A percentile compares a stretch with the other conserved stretches of the same genome.
Evolutionary conservation across 1,140 invertebrate species (phyloP).

Genomic region (Holotrichia oblita): DNA sequence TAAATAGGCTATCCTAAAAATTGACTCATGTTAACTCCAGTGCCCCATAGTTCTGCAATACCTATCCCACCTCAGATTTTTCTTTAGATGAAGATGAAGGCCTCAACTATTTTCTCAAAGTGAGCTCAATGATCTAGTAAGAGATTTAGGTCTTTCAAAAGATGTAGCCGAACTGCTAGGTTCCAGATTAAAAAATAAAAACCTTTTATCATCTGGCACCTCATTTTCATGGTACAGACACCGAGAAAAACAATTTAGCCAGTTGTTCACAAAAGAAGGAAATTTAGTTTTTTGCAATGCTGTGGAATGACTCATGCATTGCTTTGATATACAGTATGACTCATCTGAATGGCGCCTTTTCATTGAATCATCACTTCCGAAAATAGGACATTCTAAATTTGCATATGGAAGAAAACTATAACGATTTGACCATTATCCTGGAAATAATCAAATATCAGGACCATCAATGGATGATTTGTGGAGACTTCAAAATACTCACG

Average conservation of each 20-base stretch:
- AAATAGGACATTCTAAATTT: constrained; percentile 53
- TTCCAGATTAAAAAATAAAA: constrained; percentile 34
- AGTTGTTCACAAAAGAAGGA: no score
- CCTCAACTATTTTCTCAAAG: constrained; percentile 5
- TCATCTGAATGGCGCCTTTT: constrained; percentile 51
- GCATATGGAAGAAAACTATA: constrained; percentile 53
- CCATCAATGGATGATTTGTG: constrained; percentile 56
- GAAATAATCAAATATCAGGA: constrained; percentile 51
- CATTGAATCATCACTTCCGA: constrained; percentile 54
- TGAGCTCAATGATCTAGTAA: constrained; percentile 43
- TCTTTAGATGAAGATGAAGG: not conserved
- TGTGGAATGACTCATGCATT: constrained; percentile 49
- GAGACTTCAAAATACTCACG: constrained; percentile 58
- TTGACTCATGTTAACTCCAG: no score
- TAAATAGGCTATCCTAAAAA: no score
- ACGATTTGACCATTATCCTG: constrained; percentile 39
- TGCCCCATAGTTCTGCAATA: no score
- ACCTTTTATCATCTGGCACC: constrained; percentile 9
- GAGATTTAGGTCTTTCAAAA: constrained; percentile 43
- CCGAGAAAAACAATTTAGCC: no score
- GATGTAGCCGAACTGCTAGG: constrained; percentile 43
- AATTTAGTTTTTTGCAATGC: not conserved
- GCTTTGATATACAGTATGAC: constrained; percentile 48
- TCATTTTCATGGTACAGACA: constrained; percentile 32
- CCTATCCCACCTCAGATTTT: not conserved